Evolutionary conservation across 2,888 invertebrate genomes (phyloP).

Genomic region (Philonicus albiceps): DNA sequence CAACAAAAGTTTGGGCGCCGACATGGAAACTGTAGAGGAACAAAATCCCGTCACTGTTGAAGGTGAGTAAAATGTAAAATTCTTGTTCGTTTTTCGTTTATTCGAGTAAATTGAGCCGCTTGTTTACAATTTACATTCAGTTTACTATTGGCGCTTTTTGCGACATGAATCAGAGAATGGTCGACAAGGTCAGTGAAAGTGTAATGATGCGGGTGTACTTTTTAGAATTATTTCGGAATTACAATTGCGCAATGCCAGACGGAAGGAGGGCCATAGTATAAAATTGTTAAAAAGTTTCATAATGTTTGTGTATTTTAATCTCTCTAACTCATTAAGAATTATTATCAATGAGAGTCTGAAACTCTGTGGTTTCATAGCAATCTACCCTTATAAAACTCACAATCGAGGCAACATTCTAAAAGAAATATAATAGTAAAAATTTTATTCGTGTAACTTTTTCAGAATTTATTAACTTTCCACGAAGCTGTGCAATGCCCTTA

Average conservation of each 20-base stretch:
- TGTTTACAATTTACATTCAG: not conserved
- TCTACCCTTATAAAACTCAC: too few species aligned
- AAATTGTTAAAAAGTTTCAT: too few species aligned
- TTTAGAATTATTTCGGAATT: not conserved
- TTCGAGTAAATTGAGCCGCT: not conserved
- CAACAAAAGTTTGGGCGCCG: not conserved
- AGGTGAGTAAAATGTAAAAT: not conserved
- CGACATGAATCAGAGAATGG: not conserved
- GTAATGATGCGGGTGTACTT: not conserved
- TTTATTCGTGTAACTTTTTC: not conserved
- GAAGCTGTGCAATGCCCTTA: not conserved
- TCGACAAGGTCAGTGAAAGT: not conserved
- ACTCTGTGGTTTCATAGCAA: too few species aligned
- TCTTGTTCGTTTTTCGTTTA: not conserved
- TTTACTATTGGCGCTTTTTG: not conserved
- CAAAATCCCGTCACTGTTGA: not conserved
- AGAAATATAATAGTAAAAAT: not conserved
- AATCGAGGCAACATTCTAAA: not conserved
- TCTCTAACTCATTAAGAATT: too few species aligned
- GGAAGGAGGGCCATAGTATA: too few species aligned
- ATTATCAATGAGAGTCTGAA: too few species aligned
- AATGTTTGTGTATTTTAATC: too few species aligned
- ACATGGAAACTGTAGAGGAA: not conserved
- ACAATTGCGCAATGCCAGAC: not conserved
- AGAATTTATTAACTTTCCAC: not conserved